Percentiles rank a stretch among this genome's conserved stretches.
Conservation (phyloP, 2,888 invertebrate genomes). For the Agrochola lychnidis region DNA sequence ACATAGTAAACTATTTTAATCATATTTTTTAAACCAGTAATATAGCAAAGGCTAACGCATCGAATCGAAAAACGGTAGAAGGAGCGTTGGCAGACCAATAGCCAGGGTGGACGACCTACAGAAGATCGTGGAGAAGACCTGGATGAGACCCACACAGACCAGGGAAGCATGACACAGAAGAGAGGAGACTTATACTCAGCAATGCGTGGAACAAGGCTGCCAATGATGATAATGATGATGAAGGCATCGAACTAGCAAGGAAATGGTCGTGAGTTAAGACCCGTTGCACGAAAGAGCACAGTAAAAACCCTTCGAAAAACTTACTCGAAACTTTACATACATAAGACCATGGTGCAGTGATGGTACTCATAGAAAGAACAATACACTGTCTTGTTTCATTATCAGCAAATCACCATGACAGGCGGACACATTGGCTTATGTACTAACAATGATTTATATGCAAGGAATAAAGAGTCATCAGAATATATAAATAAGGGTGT, state of each 20-base stretch:
- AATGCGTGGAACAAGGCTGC: neutral
- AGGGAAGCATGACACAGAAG: too few relatives aligned
- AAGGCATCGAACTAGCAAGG: neutral
- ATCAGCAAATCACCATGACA: slow-evolving; percentile 29
- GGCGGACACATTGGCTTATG: slow-evolving; percentile 6
- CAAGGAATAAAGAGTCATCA: neutral
- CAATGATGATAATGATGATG: neutral
- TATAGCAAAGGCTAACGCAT: neutral
- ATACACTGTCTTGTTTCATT: slow-evolving; percentile 31
- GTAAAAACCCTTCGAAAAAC: neutral
- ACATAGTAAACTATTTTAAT: neutral
- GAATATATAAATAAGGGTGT: neutral
- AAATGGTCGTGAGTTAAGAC: neutral
- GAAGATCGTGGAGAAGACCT: neutral
- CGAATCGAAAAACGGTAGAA: neutral
- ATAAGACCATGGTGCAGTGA: neutral
- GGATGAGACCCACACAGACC: neutral
- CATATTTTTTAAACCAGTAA: too few relatives aligned
- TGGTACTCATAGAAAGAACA: slow-evolving; percentile 24
- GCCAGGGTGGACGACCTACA: neutral
- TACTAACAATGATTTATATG: neutral
- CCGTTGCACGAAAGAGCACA: neutral
- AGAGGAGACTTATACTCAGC: neutral
- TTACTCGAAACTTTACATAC: neutral
- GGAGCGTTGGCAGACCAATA: neutral